A percentile compares a stretch with the other conserved stretches of the same genome.
Conservation (phyloP, 2,888 invertebrate genomes). For the Ectemnius continuus region DNA sequence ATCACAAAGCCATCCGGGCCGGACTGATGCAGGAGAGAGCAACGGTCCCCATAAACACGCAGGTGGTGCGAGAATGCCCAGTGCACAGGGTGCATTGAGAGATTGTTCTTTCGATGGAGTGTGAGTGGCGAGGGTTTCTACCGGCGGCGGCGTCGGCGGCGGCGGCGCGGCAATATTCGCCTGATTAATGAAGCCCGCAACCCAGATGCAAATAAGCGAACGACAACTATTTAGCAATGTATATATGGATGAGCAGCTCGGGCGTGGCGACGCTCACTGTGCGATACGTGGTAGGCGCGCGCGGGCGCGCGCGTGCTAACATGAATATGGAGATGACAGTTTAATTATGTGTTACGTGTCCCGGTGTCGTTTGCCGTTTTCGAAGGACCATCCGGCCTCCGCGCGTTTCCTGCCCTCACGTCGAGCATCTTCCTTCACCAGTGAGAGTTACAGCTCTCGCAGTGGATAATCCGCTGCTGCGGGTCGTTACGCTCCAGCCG, state of each 20-base stretch:
- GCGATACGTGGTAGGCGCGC: no score
- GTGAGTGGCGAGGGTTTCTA: conserved; percentile 12
- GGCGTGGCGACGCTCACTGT: neutral
- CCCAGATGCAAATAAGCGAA: conserved; percentile 50
- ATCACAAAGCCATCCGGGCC: no score
- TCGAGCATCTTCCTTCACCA: no score
- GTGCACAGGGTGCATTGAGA: no score
- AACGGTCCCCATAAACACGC: no score
- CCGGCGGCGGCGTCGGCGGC: conserved; percentile 33
- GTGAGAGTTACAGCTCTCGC: neutral
- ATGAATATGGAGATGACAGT: conserved; percentile 55
- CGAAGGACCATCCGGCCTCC: conserved; percentile 3
- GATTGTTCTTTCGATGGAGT: no score
- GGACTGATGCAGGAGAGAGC: no score
- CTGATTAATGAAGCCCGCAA: conserved; percentile 48
- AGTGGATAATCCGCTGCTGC: no score
- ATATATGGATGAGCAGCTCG: conserved; percentile 44
- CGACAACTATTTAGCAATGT: conserved; percentile 50
- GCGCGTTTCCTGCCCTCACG: conserved; percentile 28
- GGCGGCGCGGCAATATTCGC: conserved; percentile 27
- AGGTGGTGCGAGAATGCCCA: no score
- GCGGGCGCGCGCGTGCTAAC: neutral
- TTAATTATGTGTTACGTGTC: conserved; percentile 52
- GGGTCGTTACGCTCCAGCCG: no score
- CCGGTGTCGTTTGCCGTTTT: conserved; percentile 29